Base-by-base conservation (phyloP, 2,113 vertebrate species). In the Sardina pilchardus region DNA sequence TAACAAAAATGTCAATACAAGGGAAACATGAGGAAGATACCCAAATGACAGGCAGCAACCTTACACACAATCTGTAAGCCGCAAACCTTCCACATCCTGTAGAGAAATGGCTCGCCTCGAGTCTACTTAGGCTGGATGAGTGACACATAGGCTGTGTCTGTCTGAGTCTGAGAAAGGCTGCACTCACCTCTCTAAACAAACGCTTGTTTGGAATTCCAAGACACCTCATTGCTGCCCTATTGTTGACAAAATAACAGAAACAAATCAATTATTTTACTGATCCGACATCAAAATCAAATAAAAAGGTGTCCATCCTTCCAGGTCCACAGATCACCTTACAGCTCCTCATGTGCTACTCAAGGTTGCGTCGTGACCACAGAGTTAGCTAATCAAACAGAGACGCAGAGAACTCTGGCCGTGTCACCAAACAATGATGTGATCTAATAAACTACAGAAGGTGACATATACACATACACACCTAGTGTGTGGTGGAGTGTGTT, bases 221-320 rank as follows among this genome's bases (percentile, higher is more conserved):
- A 75, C 67, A 85, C 47, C 63, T 53, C 36, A 47, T 63, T 82
- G 39, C 82, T 39, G 71, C 63, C 67, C 30, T 84, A 59, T 86
- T 82, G 78, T 48, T 84, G 85, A 88, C 78, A 78, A 87, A 82
- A 85, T 39, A 82, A 34, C 86, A 89, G 83, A 53, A 48, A 83
- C 78, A 85, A 67, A 88, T 85, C 45, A 81, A 81, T 81, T 82
- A 50, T 42, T 81, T 67, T 50, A 80, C 48, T 59, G 84, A 21
- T n/a, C 45, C n/a, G 43, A 81, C 45, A 48, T 81, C 81, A 81
- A 26, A 53, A 53, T 53, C 21, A 63, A 63, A n/a, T n/a, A 63
- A 63, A 63, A 63, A 63, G 59, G 59, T 14, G 63, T 12, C 63
- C 4, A 30, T 71, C 30, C 30, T 34, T 12, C 26, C 63, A 30